These are phyloP conservation scores for Tilapia sparmanii DNA, from an alignment of 2,113 vertebrate genomes.

Conservation along the genomic window DNA sequence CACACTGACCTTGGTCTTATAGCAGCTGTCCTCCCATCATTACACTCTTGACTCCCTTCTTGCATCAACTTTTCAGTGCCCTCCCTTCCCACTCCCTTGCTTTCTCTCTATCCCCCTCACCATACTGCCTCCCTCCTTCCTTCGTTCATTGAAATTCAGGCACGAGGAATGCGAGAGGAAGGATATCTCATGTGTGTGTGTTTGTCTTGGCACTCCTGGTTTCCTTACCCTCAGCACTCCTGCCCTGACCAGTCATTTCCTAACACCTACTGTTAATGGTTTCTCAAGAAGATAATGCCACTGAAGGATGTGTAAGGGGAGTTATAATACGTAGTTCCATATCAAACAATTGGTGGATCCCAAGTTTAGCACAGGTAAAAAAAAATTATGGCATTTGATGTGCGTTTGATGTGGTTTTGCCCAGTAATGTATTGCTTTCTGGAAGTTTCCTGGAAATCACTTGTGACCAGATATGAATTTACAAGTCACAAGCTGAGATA, in stretches of 20 bases:
- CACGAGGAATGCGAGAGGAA: conserved; percentile 65
- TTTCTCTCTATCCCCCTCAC: not conserved
- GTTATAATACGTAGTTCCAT: not conserved
- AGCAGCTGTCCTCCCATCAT: not conserved
- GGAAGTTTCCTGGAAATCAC: not conserved
- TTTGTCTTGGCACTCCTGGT: conserved; percentile 56
- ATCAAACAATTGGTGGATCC: not conserved
- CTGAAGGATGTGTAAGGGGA: not conserved
- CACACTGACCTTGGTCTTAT: conserved; percentile 11
- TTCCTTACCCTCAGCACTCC: conserved; percentile 42
- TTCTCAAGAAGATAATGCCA: conserved; percentile 13
- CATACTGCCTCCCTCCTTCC: conserved; percentile 23
- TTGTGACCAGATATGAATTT: not conserved
- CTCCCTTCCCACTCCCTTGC: conserved; percentile 11
- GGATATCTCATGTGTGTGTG: conserved; percentile 51
- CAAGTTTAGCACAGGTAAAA: not conserved
- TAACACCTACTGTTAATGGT: conserved; percentile 13
- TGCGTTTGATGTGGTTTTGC: not conserved
- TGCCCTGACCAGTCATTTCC: conserved; percentile 20
- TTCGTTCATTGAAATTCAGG: conserved; percentile 53
- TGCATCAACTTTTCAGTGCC: not conserved
- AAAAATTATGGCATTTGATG: not conserved
- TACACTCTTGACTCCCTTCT: not conserved
- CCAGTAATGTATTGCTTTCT: not conserved
- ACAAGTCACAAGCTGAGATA: not conserved